phyloP scores from a whole-genome alignment of 2,113 vertebrate species.

The Cynoglossus semilaevis region DNA sequence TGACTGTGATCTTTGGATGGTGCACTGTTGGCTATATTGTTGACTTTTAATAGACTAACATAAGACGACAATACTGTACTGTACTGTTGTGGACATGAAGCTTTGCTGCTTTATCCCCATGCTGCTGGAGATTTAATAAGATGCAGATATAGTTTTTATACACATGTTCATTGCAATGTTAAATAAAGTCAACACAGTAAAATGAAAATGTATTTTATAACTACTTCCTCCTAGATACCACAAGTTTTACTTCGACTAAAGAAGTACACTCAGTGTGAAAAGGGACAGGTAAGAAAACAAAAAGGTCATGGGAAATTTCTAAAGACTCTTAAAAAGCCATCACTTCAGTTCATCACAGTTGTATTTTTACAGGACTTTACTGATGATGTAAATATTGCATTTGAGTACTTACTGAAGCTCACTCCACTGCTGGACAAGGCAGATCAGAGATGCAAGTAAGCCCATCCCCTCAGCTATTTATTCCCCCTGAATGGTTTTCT shows the following conservation, averaged over 20 bases:
- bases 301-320: not conserved
- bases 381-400: constrained; percentile 91
- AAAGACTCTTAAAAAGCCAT: not conserved
- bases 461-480: not conserved
- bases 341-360: not conserved
- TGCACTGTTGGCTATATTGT: not conserved
- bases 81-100: no score
- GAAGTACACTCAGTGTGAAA: constrained; percentile 90
- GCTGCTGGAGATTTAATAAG: no score
- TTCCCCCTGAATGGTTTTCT: no score
- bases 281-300: constrained; percentile 74
- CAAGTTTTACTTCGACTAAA: constrained; percentile 94
- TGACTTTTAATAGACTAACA: not conserved
- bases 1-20: not conserved
- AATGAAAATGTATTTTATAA: not conserved
- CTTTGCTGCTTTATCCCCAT: no score
- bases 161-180: no score
- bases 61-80: no score
- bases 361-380: constrained; percentile 84
- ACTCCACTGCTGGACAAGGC: constrained; percentile 95
- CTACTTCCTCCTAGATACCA: constrained; percentile 82
- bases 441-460: constrained; percentile 97
- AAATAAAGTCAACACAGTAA: not conserved
- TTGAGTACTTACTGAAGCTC: constrained; percentile 92
- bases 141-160: not conserved